Conservation (phyloP, 2,888 invertebrate genomes). For the Rhagonycha lutea region DNA sequence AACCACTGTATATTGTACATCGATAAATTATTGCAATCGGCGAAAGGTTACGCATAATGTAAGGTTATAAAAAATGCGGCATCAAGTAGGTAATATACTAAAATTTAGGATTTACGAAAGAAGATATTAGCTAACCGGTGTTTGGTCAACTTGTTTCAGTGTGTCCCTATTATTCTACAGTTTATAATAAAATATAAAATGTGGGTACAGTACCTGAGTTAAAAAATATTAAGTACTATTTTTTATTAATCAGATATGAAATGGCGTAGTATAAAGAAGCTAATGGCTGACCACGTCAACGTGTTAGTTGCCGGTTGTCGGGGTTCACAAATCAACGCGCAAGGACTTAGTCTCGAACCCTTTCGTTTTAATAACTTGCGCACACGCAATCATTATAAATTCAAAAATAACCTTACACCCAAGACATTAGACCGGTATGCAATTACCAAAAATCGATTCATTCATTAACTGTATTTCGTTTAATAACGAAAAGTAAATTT, state of each 20-base stretch:
- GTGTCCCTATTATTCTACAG: conserved; percentile 5
- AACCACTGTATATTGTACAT: too few species aligned
- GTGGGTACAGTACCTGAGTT: conserved; percentile 32
- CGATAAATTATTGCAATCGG: too few species aligned
- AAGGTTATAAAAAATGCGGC: background rate
- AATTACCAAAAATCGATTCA: conserved; percentile 13
- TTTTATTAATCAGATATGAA: conserved; percentile 44
- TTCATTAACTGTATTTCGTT: background rate
- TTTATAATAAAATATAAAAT: conserved; percentile 8
- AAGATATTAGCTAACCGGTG: background rate
- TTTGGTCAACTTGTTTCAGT: background rate
- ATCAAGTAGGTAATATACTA: too few species aligned
- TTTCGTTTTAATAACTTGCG: conserved; percentile 30
- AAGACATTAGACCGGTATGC: conserved; percentile 16
- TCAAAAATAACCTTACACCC: conserved; percentile 19
- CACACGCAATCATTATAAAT: conserved; percentile 15
- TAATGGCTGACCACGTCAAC: conserved; percentile 57
- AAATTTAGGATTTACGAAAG: too few species aligned
- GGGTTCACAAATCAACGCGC: conserved; percentile 82
- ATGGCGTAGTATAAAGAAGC: conserved; percentile 47
- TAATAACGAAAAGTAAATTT: background rate
- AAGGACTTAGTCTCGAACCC: conserved; percentile 59
- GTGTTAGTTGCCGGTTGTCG: conserved; percentile 64
- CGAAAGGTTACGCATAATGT: background rate
- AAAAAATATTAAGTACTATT: conserved; percentile 37